Base-by-base conservation (phyloP, 2,113 vertebrate species). In the Hippoglossus stenolepis region DNA sequence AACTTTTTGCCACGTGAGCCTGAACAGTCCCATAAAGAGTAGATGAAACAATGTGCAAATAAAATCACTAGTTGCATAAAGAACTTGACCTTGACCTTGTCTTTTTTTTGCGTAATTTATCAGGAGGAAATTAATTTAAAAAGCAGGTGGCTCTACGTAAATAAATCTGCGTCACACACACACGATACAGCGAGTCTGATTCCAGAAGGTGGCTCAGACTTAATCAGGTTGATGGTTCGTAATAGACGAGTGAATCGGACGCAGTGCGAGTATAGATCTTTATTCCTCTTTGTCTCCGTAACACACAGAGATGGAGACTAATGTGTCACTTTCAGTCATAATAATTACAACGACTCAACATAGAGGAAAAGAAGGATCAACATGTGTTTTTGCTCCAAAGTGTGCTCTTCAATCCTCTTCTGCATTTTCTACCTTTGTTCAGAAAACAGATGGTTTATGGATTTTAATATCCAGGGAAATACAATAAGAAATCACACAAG, bases 241-340 rank as follows among this genome's bases (percentile, higher is more conserved):
- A 11, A 28, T 17, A 17, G 3, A 3, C 20, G 28, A 18, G 75
- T 57, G 2, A 24, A 24, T 38, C 6, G 28, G 74, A 14, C 38
- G 24, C 49, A 38, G 1, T 12, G 26, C 7, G 38, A 45, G 11
- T 3, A 45, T 45, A 15, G 43, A 14, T 65, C 20, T 57, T 31
- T 7, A 31, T 31, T 35, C 40, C 20, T 35, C 47, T 69, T 86
- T 63, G 49, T 66, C 57, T 67, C 61, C 31, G 15, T 7, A 51
- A 45, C 9, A 54, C 58, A 59, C 38, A 40, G 70, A 68, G 35
- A 70, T 74, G 66, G 56, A 60, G 75, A 83, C 87, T 81, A 81
- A 77, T 89, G 69, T 82, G 80, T 87, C 86, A 84, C 79, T 79
- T 60, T 38, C 43, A 59, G 61, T 43, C 10, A 15, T 73, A 65